Base-by-base conservation (phyloP, 1,140 invertebrate genomes). In the Orchestia grillus region DNA sequence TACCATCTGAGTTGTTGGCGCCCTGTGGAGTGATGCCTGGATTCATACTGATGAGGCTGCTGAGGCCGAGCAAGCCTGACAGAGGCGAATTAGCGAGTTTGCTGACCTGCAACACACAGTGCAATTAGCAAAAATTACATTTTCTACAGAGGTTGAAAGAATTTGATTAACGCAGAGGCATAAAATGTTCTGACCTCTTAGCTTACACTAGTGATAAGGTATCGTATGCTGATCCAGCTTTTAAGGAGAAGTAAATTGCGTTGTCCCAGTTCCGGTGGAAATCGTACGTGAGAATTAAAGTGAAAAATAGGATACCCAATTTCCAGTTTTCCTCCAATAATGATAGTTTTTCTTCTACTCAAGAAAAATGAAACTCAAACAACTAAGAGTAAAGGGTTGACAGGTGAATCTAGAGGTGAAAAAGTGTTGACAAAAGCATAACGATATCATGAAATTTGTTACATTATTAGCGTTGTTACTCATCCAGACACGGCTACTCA, bases 21-120 rank as follows among this genome's bases (percentile, higher is more conserved):
- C 98, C 98, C 99, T 98, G 98, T 98, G 98, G 98, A 97, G 98
- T 98, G 97, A 99, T 99, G 87, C 99, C 98, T 97, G 98, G 98
- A 97, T 98, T 98, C 95, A 98, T 98, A 97, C 98, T 98, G 96
- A 97, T 97, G 90, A 98, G 98, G 91, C 98, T 97, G 97, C 98
- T 98, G 96, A 99, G 98, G 95, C 98, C 98, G 97, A 98, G 98
- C 95, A 99, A 97, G 96, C 98, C 98, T 96, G 98, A 98, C 97
- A 99, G 97, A 91, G 98, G 99, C 97, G 98, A 99, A 97, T 98
- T 99, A 97, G 98, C 98, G 97, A 99, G 98, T 96, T 98, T 98
- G 96, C 98, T 98, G 98, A 98, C 98, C 98, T 99, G 92, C 88
- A 90, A 90, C 36, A 90, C 3, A 41, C 11, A 77, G 28, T 77